Base-by-base conservation (phyloP, 2,113 vertebrate genomes). In the Mormyrus lacerda region DNA sequence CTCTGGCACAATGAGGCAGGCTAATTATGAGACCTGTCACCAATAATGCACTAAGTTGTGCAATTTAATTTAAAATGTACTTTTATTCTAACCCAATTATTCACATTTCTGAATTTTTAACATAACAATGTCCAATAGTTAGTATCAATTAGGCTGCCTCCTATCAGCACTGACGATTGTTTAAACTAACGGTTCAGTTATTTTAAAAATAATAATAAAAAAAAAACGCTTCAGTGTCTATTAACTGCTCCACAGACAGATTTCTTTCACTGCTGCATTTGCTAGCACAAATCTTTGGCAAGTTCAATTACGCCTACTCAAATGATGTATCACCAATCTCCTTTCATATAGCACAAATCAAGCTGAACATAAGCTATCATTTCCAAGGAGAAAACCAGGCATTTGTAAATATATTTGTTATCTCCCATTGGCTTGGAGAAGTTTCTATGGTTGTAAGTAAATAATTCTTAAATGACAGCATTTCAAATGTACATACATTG, bases 331-430 rank as follows among this genome's bases (percentile, higher is more conserved):
- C 24, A 82, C 31, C 19, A 39, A 39, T 45, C 39, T 47, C 42
- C 17, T 45, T 83, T 45, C 44, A 47, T 17, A 83, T 17, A 45
- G 79, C 8, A 83, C 79, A 42, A 47, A 24, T 84, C 39, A 47
- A 84, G 42, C 44, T 44, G n/a, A 84, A 45, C 39, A 24, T 44
- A 47, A 84, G 24, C 82, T 44, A 84, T 10, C 21, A 84, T 24
- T 45, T 84, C 42, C 19, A 84, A 84, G 39, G 42, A 84, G 17
- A 84, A 47, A 84, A 84, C 21, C 21, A 47, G 42, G 21, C 42
- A 24, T 83, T 83, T 83, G 79, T 83, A 83, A 83, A 83, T 47
- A 83, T 45, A 44, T 83, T 83, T 83, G 79, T 39, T 83, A 42
- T 24, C 21, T 21, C 44, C 79, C 79, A 83, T 83, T 47, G 79